These are phyloP conservation scores for Diacarnus erythraeanus DNA, from an alignment of 37 sponge, comb jelly and placozoan genomes.

Conservation along the genomic window DNA sequence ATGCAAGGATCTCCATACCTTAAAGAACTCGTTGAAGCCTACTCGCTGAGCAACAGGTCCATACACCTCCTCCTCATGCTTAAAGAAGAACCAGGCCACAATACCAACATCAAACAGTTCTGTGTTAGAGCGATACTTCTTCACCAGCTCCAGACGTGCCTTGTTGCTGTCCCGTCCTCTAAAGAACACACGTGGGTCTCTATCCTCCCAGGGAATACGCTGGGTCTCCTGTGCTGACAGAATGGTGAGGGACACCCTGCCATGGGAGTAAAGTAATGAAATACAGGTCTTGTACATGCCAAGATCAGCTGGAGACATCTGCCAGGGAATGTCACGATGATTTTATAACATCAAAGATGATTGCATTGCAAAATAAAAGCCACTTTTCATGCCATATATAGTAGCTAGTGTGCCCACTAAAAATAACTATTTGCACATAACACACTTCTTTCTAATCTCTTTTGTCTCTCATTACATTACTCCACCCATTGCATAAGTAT, in stretches of 20 bases:
- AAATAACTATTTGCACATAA: background rate
- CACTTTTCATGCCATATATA: no score
- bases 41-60: constrained; percentile 70
- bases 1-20: no score
- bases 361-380: no score
- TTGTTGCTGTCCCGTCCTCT: constrained; percentile 95
- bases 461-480: no score
- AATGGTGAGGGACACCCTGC: constrained; percentile 70
- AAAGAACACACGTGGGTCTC: constrained; percentile 86
- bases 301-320: no score
- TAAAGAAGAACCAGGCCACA: constrained; percentile 86
- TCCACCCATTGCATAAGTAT: no score
- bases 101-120: constrained; percentile 85
- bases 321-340: no score
- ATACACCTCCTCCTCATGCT: constrained; percentile 70
- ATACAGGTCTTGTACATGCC: no score
- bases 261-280: background rate
- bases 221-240: constrained; percentile 67
- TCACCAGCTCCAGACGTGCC: constrained; percentile 89
- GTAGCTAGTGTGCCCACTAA: background rate
- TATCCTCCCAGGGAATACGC: constrained; percentile 76
- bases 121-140: constrained; percentile 65
- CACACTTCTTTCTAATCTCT: no score
- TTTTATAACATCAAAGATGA: no score
- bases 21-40: constrained; percentile 85